Evolutionary conservation across 2,888 invertebrate species (phyloP), one percentile per base, ranked within the genome.

Genomic region (Lithophane leautieri): DNA sequence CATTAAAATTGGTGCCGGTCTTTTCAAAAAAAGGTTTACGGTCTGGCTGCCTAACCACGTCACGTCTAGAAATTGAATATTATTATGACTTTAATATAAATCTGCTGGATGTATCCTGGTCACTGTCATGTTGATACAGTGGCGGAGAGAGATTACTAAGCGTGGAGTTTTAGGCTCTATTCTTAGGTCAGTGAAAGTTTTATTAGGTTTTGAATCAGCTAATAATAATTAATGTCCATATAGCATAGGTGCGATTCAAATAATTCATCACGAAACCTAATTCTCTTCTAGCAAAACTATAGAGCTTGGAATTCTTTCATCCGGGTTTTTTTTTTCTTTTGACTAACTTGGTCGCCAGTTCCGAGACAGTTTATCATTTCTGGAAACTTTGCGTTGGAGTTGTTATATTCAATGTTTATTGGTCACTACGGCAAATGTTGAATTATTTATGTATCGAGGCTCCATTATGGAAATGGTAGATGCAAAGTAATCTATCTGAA

Each of bases 361-460:
- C 58, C 50, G 66, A 81, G 80, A 83, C 82, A 81, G 74, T 82
- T 82, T 73, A 82, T 52, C 71, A 75, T 81, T 80, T 81, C 70
- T 73, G 62, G 56, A 81, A 85, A 78, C 65, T 81, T 74, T 72
- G 68, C 28, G 47, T 76, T 70, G 42, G 28, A 70, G 40, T 65
- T 76, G 69, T 81, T 77, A 84, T 82, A 84, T 82, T 80, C 77
- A 71, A 70, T 73, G 73, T 83, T 78, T 76, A 77, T 73, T 82
- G 80, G 77, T 82, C 62, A 82, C 69, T 61, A 52, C 56, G 56
- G 62, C 52, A 73, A 42, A 82, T 50, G 42, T 63, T 79, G 77
- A 71, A 80, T 85, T 69, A 75, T 79, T 73, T 73, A 73, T 69
- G 72, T 70, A 52, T 68, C 14, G 50, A 40, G 22, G n/a, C 54